These are phyloP conservation scores for Cephalopterus ornatus DNA, from an alignment of 2,113 vertebrate species.

Conservation along the genomic window DNA sequence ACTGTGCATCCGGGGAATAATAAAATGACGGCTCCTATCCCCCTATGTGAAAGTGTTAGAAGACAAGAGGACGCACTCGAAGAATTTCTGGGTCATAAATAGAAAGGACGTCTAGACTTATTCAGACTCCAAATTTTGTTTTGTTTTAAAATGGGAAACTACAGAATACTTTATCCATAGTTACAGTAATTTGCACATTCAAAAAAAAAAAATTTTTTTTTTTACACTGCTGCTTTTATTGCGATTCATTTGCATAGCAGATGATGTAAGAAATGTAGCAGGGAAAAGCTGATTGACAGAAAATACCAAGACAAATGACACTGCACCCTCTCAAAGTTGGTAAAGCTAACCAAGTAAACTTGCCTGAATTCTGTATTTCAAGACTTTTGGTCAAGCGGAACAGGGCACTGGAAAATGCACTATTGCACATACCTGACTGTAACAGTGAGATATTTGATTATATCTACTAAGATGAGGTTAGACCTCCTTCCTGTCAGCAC, in stretches of 20 bases:
- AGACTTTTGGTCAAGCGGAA: background rate
- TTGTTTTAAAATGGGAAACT: background rate
- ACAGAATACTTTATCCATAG: background rate
- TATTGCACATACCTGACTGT: background rate
- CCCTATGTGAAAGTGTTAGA: background rate
- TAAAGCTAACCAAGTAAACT: background rate
- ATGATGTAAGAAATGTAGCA: background rate
- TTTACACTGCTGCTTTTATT: background rate
- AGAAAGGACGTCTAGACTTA: background rate
- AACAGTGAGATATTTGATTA: background rate
- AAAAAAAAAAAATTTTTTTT: background rate
- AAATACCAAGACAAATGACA: background rate
- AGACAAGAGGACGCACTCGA: background rate
- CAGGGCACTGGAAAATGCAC: background rate
- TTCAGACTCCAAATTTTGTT: background rate
- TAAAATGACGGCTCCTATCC: background rate
- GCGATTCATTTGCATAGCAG: background rate
- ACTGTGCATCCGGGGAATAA: background rate
- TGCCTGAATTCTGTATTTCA: background rate
- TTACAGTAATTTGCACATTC: background rate
- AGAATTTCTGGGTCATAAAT: background rate
- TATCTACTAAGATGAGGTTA: background rate
- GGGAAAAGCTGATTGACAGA: background rate
- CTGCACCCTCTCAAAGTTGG: background rate
- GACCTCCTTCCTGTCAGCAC: background rate